A percentile compares a stretch with the other conserved stretches of the same genome.
These are phyloP conservation scores for Phrynosoma platyrhinos DNA, from an alignment of 2,113 vertebrate species.

Conservation along the genomic window DNA sequence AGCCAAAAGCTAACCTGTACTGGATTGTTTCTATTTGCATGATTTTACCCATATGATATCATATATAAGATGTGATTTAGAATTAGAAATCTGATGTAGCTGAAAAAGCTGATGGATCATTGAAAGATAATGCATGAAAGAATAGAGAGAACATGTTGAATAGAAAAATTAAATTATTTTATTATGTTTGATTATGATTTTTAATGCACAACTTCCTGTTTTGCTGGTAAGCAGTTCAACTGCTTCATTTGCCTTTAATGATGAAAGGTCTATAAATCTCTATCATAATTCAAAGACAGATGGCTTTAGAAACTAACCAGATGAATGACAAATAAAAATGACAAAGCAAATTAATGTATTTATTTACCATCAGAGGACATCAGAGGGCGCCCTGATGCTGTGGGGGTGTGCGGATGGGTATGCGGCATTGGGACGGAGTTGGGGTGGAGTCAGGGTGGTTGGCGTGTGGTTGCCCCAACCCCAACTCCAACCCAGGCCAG, in stretches of 20 bases:
- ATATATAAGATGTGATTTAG: conserved; percentile 54
- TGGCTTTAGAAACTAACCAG: not conserved
- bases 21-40: conserved; percentile 53
- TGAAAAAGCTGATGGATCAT: conserved; percentile 42
- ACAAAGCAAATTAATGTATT: not conserved
- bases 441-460: no score
- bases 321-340: not conserved
- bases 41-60: conserved; percentile 55
- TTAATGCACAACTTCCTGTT: not conserved
- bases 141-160: conserved; percentile 28
- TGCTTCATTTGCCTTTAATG: not conserved
- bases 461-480: no score
- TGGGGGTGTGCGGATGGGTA: no score
- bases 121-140: conserved; percentile 36
- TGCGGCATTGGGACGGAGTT: no score
- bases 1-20: conserved; percentile 36
- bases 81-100: conserved; percentile 56
- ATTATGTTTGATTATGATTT: conserved; percentile 21
- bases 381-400: no score
- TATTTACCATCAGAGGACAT: no score
- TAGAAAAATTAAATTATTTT: conserved; percentile 19
- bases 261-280: not conserved
- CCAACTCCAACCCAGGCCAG: no score
- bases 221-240: not conserved
- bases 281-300: conserved; percentile 10